phyloP scores from a whole-genome alignment of 2,797 vertebrate genomes.

The Pempheris klunzingeri region DNA sequence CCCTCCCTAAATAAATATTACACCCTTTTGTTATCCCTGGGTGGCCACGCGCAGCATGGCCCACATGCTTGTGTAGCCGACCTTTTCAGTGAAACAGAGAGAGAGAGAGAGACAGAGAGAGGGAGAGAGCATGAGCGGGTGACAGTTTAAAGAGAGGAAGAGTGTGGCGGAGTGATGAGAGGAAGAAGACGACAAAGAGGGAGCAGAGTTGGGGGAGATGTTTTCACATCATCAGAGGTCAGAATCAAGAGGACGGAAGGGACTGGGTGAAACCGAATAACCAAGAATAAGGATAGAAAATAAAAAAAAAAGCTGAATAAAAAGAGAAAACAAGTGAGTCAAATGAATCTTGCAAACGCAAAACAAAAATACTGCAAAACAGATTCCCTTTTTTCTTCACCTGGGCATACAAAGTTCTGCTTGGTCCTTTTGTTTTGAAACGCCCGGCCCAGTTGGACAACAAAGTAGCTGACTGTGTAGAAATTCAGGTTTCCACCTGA shows the following conservation, averaged over 20 bases:
- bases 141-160: constrained; percentile 23
- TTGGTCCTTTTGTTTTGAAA: constrained; percentile 74
- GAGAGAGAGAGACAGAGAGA: constrained; percentile 16
- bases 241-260: constrained; percentile 7
- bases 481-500: constrained; percentile 40
- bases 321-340: constrained; percentile 36
- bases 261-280: constrained; percentile 34
- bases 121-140: constrained; percentile 20
- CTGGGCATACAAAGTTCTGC: constrained; percentile 43
- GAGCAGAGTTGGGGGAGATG: constrained; percentile 22
- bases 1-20: constrained; percentile 82
- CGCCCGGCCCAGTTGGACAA: constrained; percentile 44
- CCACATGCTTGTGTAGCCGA: constrained; percentile 58
- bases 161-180: constrained; percentile 14
- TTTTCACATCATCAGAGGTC: constrained; percentile 24
- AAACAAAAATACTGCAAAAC: constrained; percentile 63
- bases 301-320: constrained; percentile 47
- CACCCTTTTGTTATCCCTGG: constrained; percentile 56
- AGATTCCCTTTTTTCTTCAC: constrained; percentile 73
- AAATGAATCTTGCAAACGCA: constrained; percentile 47
- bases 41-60: constrained; percentile 81
- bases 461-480: constrained; percentile 17
- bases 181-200: constrained; percentile 3
- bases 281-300: constrained; percentile 44
- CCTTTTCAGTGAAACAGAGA: constrained; percentile 42